Evolutionary conservation across 2,113 vertebrate genomes (phyloP).

Genomic region (Spheniscus mendiculus): DNA sequence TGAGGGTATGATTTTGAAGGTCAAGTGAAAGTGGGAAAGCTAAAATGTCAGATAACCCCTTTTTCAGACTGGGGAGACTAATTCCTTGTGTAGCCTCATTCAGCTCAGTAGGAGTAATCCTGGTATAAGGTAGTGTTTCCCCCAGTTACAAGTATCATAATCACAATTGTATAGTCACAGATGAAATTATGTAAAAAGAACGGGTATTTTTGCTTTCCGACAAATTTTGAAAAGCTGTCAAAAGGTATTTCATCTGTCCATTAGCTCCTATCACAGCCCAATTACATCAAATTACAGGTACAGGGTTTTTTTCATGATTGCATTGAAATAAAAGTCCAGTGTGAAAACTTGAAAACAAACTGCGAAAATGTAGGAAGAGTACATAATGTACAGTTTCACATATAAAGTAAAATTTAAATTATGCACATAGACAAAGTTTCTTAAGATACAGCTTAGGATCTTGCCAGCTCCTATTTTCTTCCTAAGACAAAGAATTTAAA

Average conservation of each 20-base stretch:
- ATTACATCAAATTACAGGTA: not conserved
- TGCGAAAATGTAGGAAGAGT: not conserved
- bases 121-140: not conserved
- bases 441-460: not conserved
- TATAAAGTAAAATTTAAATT: not conserved
- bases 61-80: not conserved
- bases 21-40: not conserved
- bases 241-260: not conserved
- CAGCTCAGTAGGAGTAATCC: not conserved
- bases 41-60: not conserved
- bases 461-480: not conserved
- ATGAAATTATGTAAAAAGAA: not conserved
- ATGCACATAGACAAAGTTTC: not conserved
- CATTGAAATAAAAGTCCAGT: not conserved
- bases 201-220: not conserved
- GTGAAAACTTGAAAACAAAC: not conserved
- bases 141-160: not conserved
- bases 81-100: not conserved
- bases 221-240: not conserved
- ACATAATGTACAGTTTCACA: not conserved
- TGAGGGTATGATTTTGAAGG: not conserved
- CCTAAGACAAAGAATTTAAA: not conserved
- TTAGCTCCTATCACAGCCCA: not conserved
- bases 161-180: not conserved
- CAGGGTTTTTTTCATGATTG: not conserved